Evolutionary conservation across 2,888 invertebrate genomes (phyloP), one percentile per base, ranked within the genome.

Genomic region (Pherbina coryleti): DNA sequence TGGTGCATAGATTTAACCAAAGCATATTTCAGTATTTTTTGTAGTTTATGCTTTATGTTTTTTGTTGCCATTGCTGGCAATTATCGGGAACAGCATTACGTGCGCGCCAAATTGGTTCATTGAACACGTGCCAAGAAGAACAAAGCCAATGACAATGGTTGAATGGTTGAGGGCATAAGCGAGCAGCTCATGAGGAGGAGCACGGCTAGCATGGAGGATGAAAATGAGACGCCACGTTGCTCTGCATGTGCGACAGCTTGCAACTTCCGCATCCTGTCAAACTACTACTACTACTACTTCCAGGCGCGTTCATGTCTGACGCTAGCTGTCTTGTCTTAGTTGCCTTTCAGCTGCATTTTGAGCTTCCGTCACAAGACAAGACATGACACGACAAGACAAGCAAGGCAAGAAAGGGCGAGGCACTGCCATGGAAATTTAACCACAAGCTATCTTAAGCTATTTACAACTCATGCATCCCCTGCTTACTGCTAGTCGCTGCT

Each of bases 41-140:
- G 7, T 8, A 37, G 7, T 37, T 37, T 37, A 37, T 44, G 44
- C 1, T 44, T 44, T 44, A 14, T 44, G 1, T 44, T 60, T 25
- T 28, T 1, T 28, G 5, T 60, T 17, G 44, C 28, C 44, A 22
- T n/a, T 44, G 37, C n/a, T 62, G 28, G 66, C n/a, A 28, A n/a
- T 28, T 66, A 67, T 17, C 22, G 19, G 22, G 8, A 34, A 37
- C 19, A 67, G 44, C 17, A 11, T 31, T 28, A 37, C 44, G 67
- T 34, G 19, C 49, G 37, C 49, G 72, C 72, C 57, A 72, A 57
- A 72, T 34, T 31, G 37, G 19, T 72, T 72, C 34, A 57, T 72
- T 72, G 72, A 72, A 55, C 71, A 55, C 72, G 57, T 55, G 57
- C 72, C 72, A 55, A 72, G 37, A 34, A 22, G 8, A 22, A 37